These are phyloP conservation scores for Synaphobranchus kaupii DNA, from an alignment of 2,797 vertebrate species.

Conservation along the genomic window DNA sequence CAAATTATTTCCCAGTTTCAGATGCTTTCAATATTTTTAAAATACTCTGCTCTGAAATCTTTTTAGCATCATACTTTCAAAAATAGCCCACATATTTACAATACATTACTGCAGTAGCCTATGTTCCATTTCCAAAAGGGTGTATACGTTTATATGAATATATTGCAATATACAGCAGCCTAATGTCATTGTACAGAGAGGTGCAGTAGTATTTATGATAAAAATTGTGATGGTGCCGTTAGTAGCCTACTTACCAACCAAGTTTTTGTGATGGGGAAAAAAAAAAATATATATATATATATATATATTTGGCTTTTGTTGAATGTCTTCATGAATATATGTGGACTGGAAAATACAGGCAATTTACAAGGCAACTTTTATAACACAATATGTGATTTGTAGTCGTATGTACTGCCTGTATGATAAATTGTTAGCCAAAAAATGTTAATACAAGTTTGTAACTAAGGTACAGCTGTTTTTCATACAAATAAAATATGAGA, in stretches of 20 bases:
- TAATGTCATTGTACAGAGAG: conserved; percentile 71
- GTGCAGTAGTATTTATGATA: conserved; percentile 66
- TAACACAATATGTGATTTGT: conserved; percentile 81
- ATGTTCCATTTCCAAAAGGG: background rate
- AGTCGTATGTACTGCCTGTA: conserved; percentile 72
- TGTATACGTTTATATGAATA: conserved; percentile 64
- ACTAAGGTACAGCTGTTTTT: conserved; percentile 91
- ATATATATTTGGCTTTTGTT: conserved; percentile 75
- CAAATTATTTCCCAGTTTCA: background rate
- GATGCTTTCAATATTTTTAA: background rate
- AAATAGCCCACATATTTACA: background rate
- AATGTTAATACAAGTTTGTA: conserved; percentile 80
- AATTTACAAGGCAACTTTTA: conserved; percentile 95
- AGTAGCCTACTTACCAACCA: background rate
- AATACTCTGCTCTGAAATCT: background rate
- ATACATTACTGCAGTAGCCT: background rate
- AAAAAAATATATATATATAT: too few species aligned
- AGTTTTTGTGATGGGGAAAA: conserved; percentile 58
- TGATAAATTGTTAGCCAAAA: conserved; percentile 74
- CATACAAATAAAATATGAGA: conserved; percentile 76
- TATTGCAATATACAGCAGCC: conserved; percentile 75
- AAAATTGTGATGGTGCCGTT: background rate
- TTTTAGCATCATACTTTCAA: too few species aligned
- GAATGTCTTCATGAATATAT: conserved; percentile 79
- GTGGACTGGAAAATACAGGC: conserved; percentile 80